These are phyloP conservation scores for Talpa occidentalis DNA, from an alignment of 2,113 vertebrate genomes.

Conservation along the genomic window DNA sequence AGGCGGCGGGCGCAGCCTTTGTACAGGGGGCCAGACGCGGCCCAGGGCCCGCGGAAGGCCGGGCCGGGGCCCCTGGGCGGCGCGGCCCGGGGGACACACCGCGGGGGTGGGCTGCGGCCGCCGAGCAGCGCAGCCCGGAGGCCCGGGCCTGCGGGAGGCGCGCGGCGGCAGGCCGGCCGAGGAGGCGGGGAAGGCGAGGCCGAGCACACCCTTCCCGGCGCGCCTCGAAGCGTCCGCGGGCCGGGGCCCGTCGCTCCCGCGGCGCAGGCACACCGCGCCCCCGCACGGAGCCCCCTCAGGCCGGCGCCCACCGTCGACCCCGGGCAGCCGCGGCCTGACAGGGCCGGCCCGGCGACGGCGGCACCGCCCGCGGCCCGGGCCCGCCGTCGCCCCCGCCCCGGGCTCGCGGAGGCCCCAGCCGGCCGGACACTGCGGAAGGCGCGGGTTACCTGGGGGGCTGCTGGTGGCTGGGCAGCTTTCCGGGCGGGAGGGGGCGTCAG, in stretches of 20 bases:
- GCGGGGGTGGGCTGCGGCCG: constrained; percentile 41
- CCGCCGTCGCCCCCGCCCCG: neutral
- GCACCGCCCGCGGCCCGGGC: neutral
- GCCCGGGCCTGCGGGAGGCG: neutral
- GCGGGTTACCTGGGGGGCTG: constrained; percentile 82
- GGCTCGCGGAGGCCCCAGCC: neutral
- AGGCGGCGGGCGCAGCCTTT: neutral
- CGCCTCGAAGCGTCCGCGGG: neutral
- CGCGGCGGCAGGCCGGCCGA: neutral
- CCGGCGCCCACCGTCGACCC: neutral
- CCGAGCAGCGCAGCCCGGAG: neutral
- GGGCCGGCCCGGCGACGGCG: neutral
- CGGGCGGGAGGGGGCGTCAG: constrained; percentile 76
- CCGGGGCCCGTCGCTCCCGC: neutral
- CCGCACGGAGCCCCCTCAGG: neutral
- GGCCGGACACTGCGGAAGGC: constrained; percentile 49
- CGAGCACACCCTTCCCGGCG: constrained; percentile 45
- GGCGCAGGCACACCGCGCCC: neutral
- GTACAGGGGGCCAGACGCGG: neutral
- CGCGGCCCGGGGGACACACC: neutral
- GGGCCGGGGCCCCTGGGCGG: neutral
- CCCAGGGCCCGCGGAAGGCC: neutral
- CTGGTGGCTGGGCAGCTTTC: constrained; percentile 85
- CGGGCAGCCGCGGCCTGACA: constrained; percentile 12
- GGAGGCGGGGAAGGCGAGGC: neutral